Percentiles rank a stretch among this genome's conserved stretches.
Conservation (phyloP, 2,797 vertebrate species). For the Taeniopygia guttata region DNA sequence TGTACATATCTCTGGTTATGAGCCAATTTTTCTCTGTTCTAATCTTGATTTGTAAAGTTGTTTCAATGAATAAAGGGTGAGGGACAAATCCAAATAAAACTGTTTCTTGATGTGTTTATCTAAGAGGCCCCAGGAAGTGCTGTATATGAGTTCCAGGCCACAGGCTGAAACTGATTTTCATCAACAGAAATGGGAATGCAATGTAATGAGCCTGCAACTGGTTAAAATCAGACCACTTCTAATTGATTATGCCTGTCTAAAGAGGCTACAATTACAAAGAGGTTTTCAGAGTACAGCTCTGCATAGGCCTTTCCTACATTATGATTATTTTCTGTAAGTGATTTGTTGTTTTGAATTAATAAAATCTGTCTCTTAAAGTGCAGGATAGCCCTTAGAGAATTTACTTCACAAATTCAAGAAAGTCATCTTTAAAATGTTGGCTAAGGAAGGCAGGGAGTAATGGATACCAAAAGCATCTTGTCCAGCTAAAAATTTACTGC, state of each 20-base stretch:
- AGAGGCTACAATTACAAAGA: slow-evolving; percentile 70
- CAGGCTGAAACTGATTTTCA: slow-evolving; percentile 73
- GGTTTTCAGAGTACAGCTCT: slow-evolving; percentile 55
- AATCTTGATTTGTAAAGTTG: slow-evolving; percentile 63
- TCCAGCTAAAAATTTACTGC: not conserved
- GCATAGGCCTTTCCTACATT: slow-evolving; percentile 56
- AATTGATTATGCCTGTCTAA: slow-evolving; percentile 73
- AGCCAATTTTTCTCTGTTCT: slow-evolving; percentile 47
- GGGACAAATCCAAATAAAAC: slow-evolving; percentile 68
- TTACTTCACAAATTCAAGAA: slow-evolving; percentile 65
- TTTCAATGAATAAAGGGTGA: slow-evolving; percentile 63
- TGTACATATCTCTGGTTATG: slow-evolving; percentile 26
- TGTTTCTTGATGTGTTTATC: slow-evolving; percentile 72
- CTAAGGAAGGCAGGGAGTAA: not conserved
- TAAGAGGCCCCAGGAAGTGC: slow-evolving; percentile 71
- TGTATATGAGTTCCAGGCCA: slow-evolving; percentile 73
- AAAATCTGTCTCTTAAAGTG: slow-evolving; percentile 64
- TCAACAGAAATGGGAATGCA: slow-evolving; percentile 71
- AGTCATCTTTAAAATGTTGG: slow-evolving; percentile 18
- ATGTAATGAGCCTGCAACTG: slow-evolving; percentile 73
- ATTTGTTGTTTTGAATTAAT: slow-evolving; percentile 75
- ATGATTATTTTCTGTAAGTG: slow-evolving; percentile 65
- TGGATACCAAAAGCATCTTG: slow-evolving; percentile 27
- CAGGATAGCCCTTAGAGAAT: slow-evolving; percentile 60
- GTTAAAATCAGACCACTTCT: slow-evolving; percentile 74